A percentile compares a stretch with the other conserved stretches of the same genome.
Evolutionary conservation across 2,888 invertebrate species (phyloP).

Genomic region (Rotaria magnacalcarata): DNA sequence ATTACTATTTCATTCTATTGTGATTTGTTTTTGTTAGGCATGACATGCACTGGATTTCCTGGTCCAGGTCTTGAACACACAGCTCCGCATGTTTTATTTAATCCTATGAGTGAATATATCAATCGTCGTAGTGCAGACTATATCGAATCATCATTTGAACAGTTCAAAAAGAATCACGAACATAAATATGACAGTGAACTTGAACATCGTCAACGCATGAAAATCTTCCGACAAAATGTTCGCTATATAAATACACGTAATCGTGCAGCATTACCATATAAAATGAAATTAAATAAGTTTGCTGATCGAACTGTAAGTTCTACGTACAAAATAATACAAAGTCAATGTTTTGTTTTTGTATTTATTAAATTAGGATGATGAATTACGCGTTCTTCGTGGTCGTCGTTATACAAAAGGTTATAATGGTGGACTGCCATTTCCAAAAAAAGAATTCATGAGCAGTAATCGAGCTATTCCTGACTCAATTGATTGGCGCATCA

Average conservation of each 20-base stretch:
- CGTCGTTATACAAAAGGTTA: conserved; percentile 62
- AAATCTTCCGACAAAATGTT: conserved; percentile 79
- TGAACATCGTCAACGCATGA: conserved; percentile 70
- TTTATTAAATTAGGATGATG: conserved; percentile 60
- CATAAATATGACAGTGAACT: conserved; percentile 67
- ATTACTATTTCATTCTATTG: no score
- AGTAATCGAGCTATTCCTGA: conserved; percentile 66
- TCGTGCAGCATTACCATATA: conserved; percentile 70
- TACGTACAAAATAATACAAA: no score
- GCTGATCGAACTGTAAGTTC: conserved; percentile 64
- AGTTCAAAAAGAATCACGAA: conserved; percentile 71
- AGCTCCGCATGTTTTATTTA: conserved; percentile 63
- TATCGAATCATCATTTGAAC: conserved; percentile 65
- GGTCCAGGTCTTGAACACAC: conserved; percentile 69
- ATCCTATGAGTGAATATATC: conserved; percentile 86
- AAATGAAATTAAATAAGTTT: conserved; percentile 77
- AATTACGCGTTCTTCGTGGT: conserved; percentile 52
- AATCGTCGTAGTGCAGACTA: conserved; percentile 66
- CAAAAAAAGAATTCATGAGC: conserved; percentile 55
- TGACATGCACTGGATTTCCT: conserved; percentile 68
- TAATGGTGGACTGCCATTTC: conserved; percentile 72
- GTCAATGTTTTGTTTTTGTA: neutral
- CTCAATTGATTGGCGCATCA: conserved; percentile 80
- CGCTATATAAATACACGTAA: conserved; percentile 77
- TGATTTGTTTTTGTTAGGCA: conserved; percentile 48